Conservation (phyloP, 2,888 invertebrate genomes). For the Mechanitis mazaeus region DNA sequence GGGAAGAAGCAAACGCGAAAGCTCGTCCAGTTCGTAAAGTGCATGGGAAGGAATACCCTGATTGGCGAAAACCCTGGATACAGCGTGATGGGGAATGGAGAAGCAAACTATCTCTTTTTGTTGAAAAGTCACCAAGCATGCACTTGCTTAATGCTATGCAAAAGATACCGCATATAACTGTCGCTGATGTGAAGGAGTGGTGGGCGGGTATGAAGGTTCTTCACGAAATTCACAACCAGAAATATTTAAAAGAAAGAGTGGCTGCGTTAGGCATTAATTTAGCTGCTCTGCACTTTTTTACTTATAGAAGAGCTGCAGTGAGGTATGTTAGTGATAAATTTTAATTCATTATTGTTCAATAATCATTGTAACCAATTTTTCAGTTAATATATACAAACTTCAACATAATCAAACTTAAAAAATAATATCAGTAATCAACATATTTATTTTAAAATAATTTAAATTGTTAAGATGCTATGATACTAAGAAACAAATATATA, state of each 20-base stretch:
- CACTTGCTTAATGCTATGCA: conserved; percentile 62
- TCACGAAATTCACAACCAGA: conserved; percentile 77
- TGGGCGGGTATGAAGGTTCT: conserved; percentile 67
- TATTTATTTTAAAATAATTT: neutral
- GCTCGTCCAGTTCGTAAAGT: conserved; percentile 48
- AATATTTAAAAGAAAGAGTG: conserved; percentile 77
- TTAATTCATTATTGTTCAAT: conserved; percentile 7
- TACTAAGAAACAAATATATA: no score
- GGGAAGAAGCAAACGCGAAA: conserved; percentile 45
- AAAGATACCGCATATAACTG: conserved; percentile 71
- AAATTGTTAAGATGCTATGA: neutral
- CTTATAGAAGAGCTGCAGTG: conserved; percentile 84
- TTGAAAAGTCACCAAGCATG: conserved; percentile 59
- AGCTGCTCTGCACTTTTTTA: conserved; percentile 90
- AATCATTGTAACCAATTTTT: neutral
- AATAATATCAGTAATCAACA: neutral
- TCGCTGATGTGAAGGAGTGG: conserved; percentile 74
- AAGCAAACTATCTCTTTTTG: conserved; percentile 76
- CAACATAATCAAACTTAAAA: no score
- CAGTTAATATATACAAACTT: no score
- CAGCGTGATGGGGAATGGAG: conserved; percentile 77
- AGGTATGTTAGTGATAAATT: conserved; percentile 54
- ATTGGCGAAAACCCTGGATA: conserved; percentile 80
- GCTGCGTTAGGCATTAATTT: conserved; percentile 85
- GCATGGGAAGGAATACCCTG: conserved; percentile 65